These are phyloP conservation scores for Cistogaster globosa DNA, from an alignment of 2,888 invertebrate genomes.

Conservation along the genomic window DNA sequence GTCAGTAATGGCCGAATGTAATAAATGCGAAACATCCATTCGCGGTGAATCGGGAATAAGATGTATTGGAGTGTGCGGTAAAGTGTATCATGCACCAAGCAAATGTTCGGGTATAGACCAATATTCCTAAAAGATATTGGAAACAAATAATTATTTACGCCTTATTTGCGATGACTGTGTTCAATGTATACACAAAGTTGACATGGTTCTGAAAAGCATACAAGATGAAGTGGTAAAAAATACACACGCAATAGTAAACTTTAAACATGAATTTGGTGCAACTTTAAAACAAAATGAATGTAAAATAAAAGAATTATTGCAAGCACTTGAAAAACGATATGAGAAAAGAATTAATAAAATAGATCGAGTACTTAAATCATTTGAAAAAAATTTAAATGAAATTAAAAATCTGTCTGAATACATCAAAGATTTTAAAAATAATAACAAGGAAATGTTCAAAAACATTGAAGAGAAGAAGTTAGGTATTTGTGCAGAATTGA, in stretches of 20 bases:
- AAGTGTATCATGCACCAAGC: too few relatives aligned
- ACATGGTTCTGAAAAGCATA: neutral
- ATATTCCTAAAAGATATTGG: too few relatives aligned
- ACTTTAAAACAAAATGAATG: neutral
- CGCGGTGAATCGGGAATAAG: neutral
- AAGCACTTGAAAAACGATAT: constrained; percentile 2
- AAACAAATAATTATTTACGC: too few relatives aligned
- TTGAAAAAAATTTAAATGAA: neutral
- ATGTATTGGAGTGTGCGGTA: neutral
- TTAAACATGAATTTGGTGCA: constrained; percentile 1
- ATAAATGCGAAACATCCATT: neutral
- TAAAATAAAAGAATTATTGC: neutral
- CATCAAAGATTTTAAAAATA: neutral
- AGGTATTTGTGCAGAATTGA: constrained; percentile 6
- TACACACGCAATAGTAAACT: neutral
- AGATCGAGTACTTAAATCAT: neutral
- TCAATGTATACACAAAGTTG: too few relatives aligned
- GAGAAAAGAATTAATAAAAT: neutral
- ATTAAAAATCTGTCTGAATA: neutral
- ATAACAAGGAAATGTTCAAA: neutral
- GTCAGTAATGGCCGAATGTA: neutral
- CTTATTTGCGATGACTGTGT: too few relatives aligned
- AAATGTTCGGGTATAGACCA: too few relatives aligned
- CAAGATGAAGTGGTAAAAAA: neutral
- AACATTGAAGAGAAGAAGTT: neutral